Percentiles rank a stretch among this genome's conserved stretches.
Conservation (phyloP, 2,113 vertebrate species). For the Spea multiplicata region DNA sequence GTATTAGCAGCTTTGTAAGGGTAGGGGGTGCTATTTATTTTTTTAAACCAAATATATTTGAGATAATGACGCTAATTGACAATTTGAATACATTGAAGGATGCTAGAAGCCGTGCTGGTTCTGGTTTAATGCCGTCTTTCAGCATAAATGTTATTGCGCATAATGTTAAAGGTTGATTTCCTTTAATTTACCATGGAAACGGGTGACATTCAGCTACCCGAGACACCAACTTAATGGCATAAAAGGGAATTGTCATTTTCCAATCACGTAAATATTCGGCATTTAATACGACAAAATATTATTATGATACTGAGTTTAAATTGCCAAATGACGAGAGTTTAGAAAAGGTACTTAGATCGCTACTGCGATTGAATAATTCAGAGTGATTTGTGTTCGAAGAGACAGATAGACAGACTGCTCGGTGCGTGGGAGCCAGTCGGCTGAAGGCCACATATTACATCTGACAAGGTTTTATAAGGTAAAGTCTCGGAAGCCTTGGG, state of each 20-base stretch:
- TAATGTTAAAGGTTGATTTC: neutral
- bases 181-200: neutral
- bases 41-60: too few species aligned
- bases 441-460: constrained; percentile 34
- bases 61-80: too few species aligned
- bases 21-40: too few species aligned
- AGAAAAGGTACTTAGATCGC: neutral
- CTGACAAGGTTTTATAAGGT: constrained; percentile 41
- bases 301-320: neutral
- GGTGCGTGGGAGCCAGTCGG: constrained; percentile 37
- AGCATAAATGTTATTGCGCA: too few species aligned
- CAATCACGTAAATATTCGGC: neutral
- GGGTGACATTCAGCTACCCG: neutral
- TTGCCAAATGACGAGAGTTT: neutral
- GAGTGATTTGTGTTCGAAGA: constrained; percentile 20
- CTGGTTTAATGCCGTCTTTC: too few species aligned
- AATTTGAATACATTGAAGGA: too few species aligned
- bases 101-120: too few species aligned
- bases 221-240: neutral
- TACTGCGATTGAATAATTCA: constrained; percentile 11
- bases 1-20: too few species aligned
- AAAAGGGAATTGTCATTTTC: too few species aligned
- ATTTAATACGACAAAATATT: constrained; percentile 1
- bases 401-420: constrained; percentile 26
- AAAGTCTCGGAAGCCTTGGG: constrained; percentile 15